These are phyloP conservation scores for Sylvia atricapilla DNA, from an alignment of 2,113 vertebrate species.

Conservation along the genomic window DNA sequence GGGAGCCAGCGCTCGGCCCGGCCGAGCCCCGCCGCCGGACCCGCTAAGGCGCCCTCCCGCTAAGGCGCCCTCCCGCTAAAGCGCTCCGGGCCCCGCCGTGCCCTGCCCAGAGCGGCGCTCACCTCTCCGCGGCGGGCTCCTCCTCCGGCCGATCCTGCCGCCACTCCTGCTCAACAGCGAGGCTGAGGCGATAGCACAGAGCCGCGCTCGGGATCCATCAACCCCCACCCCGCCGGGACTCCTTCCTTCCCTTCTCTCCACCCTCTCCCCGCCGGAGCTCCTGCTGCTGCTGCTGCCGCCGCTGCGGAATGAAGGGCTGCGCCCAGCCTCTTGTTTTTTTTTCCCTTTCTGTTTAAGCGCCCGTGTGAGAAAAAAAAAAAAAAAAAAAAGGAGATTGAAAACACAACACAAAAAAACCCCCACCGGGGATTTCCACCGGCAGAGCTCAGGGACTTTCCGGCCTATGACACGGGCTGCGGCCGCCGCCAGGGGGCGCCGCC, in stretches of 20 bases:
- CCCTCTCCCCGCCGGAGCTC: not conserved
- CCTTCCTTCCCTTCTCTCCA: not conserved
- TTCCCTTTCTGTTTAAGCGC: conserved; percentile 57
- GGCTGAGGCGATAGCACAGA: not conserved
- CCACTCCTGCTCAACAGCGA: not conserved
- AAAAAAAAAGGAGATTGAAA: not conserved
- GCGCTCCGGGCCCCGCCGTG: not conserved
- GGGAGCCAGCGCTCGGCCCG: not conserved
- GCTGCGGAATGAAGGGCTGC: conserved; percentile 20
- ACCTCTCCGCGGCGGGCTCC: not conserved
- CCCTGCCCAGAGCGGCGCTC: not conserved
- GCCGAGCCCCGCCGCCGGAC: not conserved
- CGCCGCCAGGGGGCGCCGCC: not conserved
- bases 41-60: not conserved
- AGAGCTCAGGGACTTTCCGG: conserved; percentile 66
- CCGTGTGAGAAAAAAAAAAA: not conserved
- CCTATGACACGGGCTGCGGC: conserved; percentile 33
- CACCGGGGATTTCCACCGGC: conserved; percentile 71
- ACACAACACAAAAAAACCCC: not conserved
- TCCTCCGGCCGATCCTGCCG: not conserved
- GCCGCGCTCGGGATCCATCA: not conserved
- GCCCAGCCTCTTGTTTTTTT: conserved; percentile 33
- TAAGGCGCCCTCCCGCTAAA: not conserved
- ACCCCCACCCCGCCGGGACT: not conserved
- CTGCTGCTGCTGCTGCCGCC: not conserved